These are phyloP conservation scores for Scytalopus superciliaris DNA, from an alignment of 2,113 vertebrate species.

Conservation along the genomic window DNA sequence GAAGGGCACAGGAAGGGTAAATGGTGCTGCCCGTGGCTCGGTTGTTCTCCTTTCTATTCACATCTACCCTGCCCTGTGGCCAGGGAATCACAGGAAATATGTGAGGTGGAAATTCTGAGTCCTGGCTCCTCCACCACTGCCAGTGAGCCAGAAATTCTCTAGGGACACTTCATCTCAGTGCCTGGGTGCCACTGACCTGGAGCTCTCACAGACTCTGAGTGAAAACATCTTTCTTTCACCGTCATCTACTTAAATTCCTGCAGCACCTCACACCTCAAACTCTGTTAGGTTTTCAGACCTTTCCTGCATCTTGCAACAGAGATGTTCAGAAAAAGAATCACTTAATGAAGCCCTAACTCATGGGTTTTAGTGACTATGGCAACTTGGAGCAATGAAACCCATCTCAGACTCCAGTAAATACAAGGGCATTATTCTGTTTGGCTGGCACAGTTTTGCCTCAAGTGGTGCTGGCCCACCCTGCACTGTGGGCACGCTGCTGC, in stretches of 20 bases:
- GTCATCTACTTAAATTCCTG: not conserved
- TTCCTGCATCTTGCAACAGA: not conserved
- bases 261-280: not conserved
- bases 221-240: not conserved
- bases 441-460: not conserved
- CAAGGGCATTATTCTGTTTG: not conserved
- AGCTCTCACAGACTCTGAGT: not conserved
- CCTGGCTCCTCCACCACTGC: not conserved
- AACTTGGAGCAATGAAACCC: not conserved
- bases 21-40: not conserved
- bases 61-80: not conserved
- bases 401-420: not conserved
- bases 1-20: not conserved
- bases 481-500: not conserved
- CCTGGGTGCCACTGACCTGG: not conserved
- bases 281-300: not conserved
- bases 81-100: not conserved
- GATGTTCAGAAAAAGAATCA: not conserved
- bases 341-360: not conserved
- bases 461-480: not conserved
- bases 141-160: not conserved
- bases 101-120: not conserved
- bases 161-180: not conserved
- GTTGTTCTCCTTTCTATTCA: not conserved
- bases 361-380: not conserved